Percentiles rank a stretch among this genome's conserved stretches.
These are phyloP conservation scores for Zaprionus kolodkinae DNA, from an alignment of 1,140 invertebrate genomes.

Conservation along the genomic window DNA sequence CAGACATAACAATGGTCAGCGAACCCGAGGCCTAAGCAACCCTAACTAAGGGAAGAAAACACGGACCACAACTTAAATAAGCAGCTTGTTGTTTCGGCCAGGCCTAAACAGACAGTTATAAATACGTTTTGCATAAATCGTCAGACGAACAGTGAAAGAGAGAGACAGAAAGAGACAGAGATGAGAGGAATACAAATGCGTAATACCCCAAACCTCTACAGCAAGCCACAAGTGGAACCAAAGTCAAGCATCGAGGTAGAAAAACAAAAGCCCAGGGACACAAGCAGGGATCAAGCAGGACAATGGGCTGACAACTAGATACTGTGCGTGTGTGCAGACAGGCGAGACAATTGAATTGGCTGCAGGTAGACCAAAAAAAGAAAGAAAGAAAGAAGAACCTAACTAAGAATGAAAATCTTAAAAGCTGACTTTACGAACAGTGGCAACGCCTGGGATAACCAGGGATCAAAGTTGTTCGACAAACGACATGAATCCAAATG, in stretches of 20 bases:
- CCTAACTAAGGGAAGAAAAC: neutral
- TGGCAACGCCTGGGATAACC: neutral
- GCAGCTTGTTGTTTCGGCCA: constrained; percentile 21
- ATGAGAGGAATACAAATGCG: neutral
- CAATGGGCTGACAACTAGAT: constrained; percentile 1
- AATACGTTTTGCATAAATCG: constrained; percentile 73
- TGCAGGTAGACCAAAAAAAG: constrained; percentile 27
- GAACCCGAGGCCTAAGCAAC: neutral
- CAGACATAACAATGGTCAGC: neutral
- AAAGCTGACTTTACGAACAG: neutral
- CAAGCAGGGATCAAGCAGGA: constrained; percentile 16
- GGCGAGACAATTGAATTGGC: constrained; percentile 42
- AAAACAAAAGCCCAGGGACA: constrained; percentile 35
- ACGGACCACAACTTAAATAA: constrained; percentile 25
- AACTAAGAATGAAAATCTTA: constrained; percentile 9
- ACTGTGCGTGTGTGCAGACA: constrained; percentile 54
- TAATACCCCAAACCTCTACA: constrained; percentile 20
- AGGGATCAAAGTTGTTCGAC: neutral
- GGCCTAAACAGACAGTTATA: constrained; percentile 47
- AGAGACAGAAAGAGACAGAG: too few species aligned
- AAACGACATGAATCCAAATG: neutral
- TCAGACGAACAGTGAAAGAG: constrained; percentile 11
- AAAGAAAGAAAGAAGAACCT: neutral
- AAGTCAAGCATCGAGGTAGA: constrained; percentile 50
- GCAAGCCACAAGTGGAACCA: constrained; percentile 55